phyloP scores from a whole-genome alignment of 2,113 vertebrate genomes.

The Larimichthys crocea region DNA sequence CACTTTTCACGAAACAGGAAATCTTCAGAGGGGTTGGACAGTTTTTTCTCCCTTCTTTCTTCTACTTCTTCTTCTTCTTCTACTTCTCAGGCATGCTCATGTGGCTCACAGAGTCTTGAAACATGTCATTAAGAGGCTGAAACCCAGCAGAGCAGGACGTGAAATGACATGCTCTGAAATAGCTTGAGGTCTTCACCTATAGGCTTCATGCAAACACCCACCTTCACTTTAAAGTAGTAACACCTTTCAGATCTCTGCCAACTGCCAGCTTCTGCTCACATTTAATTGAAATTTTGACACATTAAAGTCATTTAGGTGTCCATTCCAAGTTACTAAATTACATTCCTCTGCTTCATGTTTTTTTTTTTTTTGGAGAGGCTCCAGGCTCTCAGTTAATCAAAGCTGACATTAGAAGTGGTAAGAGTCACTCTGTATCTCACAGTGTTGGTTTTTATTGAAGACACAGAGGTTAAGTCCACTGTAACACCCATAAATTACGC shows the following conservation, averaged over 20 bases:
- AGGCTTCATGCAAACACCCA: constrained; percentile 36
- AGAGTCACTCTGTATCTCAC: constrained; percentile 46
- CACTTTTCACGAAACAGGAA: constrained; percentile 78
- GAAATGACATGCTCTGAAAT: constrained; percentile 71
- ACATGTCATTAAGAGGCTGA: constrained; percentile 73
- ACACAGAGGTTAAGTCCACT: constrained; percentile 64
- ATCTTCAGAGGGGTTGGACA: constrained; percentile 80
- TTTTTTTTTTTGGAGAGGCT: constrained; percentile 15
- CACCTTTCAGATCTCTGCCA: constrained; percentile 16
- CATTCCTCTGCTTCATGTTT: constrained; percentile 4
- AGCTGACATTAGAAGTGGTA: constrained; percentile 35
- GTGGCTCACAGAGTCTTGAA: constrained; percentile 51
- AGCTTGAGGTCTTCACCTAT: constrained; percentile 30
- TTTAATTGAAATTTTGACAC: constrained; percentile 17
- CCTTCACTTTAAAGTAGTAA: constrained; percentile 29
- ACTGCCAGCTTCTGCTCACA: neutral
- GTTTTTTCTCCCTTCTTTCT: constrained; percentile 16
- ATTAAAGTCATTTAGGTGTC: constrained; percentile 12
- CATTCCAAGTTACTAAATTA: constrained; percentile 18
- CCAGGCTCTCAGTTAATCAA: constrained; percentile 40
- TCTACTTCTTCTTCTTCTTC: constrained; percentile 21
- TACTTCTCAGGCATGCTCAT: constrained; percentile 51
- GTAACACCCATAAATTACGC: constrained; percentile 55
- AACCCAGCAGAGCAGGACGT: constrained; percentile 55
- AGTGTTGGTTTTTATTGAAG: constrained; percentile 52